A percentile compares a stretch with the other conserved stretches of the same genome.
Evolutionary conservation across 1,140 invertebrate species (phyloP).

Genomic region (Drosophila melanogaster): Release_6_plus_ISO1_MT NT_033779.5:12339501-12340000

Average conservation of each 20-base stretch:
- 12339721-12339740: constrained; percentile 7
- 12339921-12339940: constrained; percentile 75
- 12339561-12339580: too few species aligned
- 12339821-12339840: constrained; percentile 5
- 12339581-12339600: background rate
- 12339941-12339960: constrained; percentile 1
- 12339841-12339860: constrained; percentile 25
- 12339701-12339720: background rate
- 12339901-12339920: constrained; percentile 80
- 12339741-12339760: constrained; percentile 58
- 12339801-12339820: constrained; percentile 66
- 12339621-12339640: constrained; percentile 12
- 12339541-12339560: too few species aligned
- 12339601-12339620: background rate
- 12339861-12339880: constrained; percentile 66
- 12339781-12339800: constrained; percentile 77
- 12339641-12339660: constrained; percentile 68
- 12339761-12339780: constrained; percentile 80
- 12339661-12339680: constrained; percentile 81
- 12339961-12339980: constrained; percentile 8
- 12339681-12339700: constrained; percentile 64
- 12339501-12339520: too few species aligned
- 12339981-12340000: constrained; percentile 60
- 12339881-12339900: constrained; percentile 80
- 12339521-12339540: too few species aligned